phyloP scores from a whole-genome alignment of 1,140 invertebrate genomes.

The Campoletis sonorensis region DNA sequence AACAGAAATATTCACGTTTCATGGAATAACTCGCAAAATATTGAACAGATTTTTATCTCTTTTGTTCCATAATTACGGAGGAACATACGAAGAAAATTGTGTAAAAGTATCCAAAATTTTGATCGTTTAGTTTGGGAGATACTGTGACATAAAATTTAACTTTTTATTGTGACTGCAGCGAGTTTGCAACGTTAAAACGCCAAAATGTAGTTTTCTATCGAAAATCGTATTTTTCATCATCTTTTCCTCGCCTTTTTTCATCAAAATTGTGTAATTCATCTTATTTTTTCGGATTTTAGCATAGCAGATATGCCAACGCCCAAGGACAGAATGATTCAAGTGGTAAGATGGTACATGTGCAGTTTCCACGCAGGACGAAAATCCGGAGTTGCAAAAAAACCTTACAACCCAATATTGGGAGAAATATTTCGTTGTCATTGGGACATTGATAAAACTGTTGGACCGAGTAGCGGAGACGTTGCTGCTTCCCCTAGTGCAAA shows the following conservation, averaged over 20 bases:
- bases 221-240: neutral
- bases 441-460: conserved; percentile 74
- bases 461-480: conserved; percentile 32
- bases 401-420: conserved; percentile 97
- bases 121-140: no score
- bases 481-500: conserved; percentile 63
- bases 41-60: no score
- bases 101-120: no score
- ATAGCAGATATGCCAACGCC: conserved; percentile 90
- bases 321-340: conserved; percentile 93
- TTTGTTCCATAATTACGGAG: no score
- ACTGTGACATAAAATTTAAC: conserved; percentile 12
- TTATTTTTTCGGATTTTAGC: conserved; percentile 74
- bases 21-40: no score
- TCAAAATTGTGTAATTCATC: neutral
- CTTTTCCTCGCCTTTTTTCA: neutral
- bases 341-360: conserved; percentile 96
- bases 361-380: conserved; percentile 98
- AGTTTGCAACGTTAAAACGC: neutral
- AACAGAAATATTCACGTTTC: no score
- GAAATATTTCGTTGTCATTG: conserved; percentile 95
- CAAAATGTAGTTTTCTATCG: no score
- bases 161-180: no score
- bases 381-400: conserved; percentile 96
- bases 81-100: no score